A percentile compares a stretch with the other conserved stretches of the same genome.
Evolutionary conservation across 1,140 invertebrate species (phyloP).

Genomic region (Achroia grisella): DNA sequence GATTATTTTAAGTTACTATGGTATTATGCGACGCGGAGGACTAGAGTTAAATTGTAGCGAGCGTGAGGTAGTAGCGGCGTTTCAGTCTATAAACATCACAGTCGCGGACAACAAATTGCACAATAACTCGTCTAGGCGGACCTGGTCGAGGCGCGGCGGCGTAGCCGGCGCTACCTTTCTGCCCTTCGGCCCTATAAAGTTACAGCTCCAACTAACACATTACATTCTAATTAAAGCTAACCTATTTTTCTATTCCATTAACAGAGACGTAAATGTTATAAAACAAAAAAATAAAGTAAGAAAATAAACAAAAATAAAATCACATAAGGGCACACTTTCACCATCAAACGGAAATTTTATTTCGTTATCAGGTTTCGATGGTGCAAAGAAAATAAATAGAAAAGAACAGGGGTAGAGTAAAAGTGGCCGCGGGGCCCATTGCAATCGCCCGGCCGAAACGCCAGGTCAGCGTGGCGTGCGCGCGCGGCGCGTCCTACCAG

Average conservation of each 20-base stretch:
- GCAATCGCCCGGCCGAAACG: conserved; percentile 70
- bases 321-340: conserved; percentile 47
- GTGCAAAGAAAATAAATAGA: conserved; percentile 66
- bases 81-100: conserved; percentile 74
- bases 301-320: conserved; percentile 68
- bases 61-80: conserved; percentile 71
- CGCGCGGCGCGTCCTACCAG: conserved; percentile 59
- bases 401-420: conserved; percentile 56
- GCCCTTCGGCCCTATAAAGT: conserved; percentile 38
- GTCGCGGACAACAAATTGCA: conserved; percentile 71
- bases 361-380: conserved; percentile 42
- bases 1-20: conserved; percentile 20
- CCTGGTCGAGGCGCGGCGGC: conserved; percentile 33
- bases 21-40: conserved; percentile 48
- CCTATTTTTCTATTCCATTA: conserved; percentile 57
- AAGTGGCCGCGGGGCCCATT: conserved; percentile 69
- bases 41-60: conserved; percentile 64
- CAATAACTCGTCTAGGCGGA: conserved; percentile 62
- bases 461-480: conserved; percentile 58
- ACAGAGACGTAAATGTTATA: conserved; percentile 68
- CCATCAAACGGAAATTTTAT: conserved; percentile 65
- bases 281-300: conserved; percentile 54
- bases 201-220: conserved; percentile 45
- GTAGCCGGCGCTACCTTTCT: conserved; percentile 33
- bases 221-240: conserved; percentile 65